A percentile compares a stretch with the other conserved stretches of the same genome.
Evolutionary conservation across 2,797 vertebrate genomes (phyloP).

Genomic region (Pipistrellus kuhlii): DNA sequence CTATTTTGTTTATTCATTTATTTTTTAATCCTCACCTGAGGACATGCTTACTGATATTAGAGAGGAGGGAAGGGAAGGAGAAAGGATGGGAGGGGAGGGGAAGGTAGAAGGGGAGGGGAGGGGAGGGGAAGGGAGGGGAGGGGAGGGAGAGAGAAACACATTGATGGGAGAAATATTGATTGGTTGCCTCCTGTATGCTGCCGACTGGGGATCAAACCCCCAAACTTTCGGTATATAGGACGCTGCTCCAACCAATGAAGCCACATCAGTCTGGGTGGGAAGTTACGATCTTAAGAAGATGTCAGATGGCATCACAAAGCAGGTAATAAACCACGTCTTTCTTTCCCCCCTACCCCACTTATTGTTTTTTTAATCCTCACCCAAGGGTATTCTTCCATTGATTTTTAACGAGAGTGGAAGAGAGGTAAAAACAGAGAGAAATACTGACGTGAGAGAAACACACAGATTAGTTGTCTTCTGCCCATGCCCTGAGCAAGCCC

Average conservation of each 20-base stretch:
- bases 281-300: background rate
- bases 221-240: background rate
- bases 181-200: background rate
- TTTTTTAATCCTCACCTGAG: background rate
- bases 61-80: background rate
- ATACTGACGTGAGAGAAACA: too few species aligned
- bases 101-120: too few species aligned
- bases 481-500: too few species aligned
- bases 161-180: background rate
- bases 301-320: background rate
- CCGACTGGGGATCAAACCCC: background rate
- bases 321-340: background rate
- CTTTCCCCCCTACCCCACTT: too few species aligned
- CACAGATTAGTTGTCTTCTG: too few species aligned
- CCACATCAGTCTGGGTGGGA: background rate
- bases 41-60: background rate
- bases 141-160: background rate
- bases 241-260: background rate
- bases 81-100: background rate
- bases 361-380: too few species aligned
- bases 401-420: too few species aligned
- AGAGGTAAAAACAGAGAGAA: too few species aligned
- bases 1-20: background rate
- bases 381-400: too few species aligned
- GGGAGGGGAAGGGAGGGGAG: too few species aligned